These are phyloP conservation scores for Plumapathes pennacea DNA, from an alignment of 92 coral and sea anemone species.

Conservation along the genomic window DNA sequence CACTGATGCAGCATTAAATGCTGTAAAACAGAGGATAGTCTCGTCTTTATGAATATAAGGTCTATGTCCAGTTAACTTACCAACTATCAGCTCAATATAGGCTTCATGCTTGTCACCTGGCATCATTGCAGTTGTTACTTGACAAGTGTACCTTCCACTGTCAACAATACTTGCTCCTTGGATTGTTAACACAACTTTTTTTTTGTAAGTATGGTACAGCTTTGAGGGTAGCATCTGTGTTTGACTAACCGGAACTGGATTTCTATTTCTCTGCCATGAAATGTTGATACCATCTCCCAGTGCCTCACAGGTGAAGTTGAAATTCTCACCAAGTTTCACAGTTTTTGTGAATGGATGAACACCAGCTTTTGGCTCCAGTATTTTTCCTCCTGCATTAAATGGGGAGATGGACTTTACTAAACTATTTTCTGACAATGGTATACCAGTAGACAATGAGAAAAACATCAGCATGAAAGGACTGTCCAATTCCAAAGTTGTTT, in stretches of 20 bases:
- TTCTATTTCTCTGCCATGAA: slow-evolving; percentile 64
- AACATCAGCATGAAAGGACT: too few relatives aligned
- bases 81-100: slow-evolving; percentile 36
- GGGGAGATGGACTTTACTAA: too few relatives aligned
- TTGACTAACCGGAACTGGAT: slow-evolving; percentile 20
- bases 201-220: slow-evolving; percentile 28
- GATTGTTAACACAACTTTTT: slow-evolving; percentile 40
- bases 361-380: slow-evolving; percentile 56
- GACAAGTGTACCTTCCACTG: slow-evolving; percentile 61
- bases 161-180: slow-evolving; percentile 32
- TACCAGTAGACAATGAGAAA: too few relatives aligned
- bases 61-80: too few relatives aligned
- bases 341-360: slow-evolving; percentile 50
- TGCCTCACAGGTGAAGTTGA: slow-evolving; percentile 66
- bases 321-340: slow-evolving; percentile 28
- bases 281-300: slow-evolving; percentile 60
- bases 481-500: too few relatives aligned
- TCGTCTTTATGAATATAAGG: too few relatives aligned
- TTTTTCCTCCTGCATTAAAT: slow-evolving; percentile 40
- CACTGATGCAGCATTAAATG: too few relatives aligned
- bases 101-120: slow-evolving; percentile 39
- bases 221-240: slow-evolving; percentile 21
- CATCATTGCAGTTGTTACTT: slow-evolving; percentile 32
- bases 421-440: too few relatives aligned
- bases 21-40: too few relatives aligned